Evolutionary conservation across 30 jellyfish, hydroid and myxozoan species (phyloP).

Genomic region (Sanderia malayensis): DNA sequence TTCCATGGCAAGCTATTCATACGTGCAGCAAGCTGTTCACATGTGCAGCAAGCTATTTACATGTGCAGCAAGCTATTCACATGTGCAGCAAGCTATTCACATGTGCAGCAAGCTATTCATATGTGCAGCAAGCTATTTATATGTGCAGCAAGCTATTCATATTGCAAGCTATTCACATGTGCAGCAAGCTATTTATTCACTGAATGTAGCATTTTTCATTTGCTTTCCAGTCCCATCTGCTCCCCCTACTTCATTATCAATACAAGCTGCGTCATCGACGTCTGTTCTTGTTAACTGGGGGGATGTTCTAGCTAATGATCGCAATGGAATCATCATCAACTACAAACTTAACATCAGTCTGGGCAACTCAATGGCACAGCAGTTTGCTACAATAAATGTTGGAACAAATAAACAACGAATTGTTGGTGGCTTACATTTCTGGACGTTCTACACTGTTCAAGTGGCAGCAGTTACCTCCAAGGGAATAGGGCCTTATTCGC

Average conservation of each 20-base stretch:
- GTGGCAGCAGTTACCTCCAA: conserved; percentile 56
- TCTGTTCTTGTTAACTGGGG: conserved; percentile 21
- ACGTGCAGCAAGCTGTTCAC: background rate
- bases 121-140: too few species aligned
- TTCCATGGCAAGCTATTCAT: too few species aligned
- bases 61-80: too few species aligned
- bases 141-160: too few species aligned
- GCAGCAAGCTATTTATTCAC: too few species aligned
- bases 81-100: too few species aligned
- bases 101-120: too few species aligned
- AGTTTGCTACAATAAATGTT: background rate
- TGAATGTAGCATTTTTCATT: too few species aligned
- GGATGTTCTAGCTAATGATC: conserved; percentile 28
- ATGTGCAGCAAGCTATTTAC: too few species aligned
- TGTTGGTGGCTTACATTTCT: conserved; percentile 4
- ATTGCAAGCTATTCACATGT: too few species aligned
- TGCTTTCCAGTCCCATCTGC: conserved; percentile 46
- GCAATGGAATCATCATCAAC: conserved; percentile 45
- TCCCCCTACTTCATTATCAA: conserved; percentile 25
- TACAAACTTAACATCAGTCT: conserved; percentile 36
- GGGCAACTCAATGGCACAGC: conserved; percentile 4
- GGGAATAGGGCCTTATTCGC: conserved; percentile 44
- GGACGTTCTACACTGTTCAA: conserved; percentile 48
- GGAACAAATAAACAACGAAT: background rate
- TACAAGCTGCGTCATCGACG: conserved; percentile 6